Evolutionary conservation across 2,888 invertebrate species (phyloP).

Genomic region (Brenthis daphne): DNA sequence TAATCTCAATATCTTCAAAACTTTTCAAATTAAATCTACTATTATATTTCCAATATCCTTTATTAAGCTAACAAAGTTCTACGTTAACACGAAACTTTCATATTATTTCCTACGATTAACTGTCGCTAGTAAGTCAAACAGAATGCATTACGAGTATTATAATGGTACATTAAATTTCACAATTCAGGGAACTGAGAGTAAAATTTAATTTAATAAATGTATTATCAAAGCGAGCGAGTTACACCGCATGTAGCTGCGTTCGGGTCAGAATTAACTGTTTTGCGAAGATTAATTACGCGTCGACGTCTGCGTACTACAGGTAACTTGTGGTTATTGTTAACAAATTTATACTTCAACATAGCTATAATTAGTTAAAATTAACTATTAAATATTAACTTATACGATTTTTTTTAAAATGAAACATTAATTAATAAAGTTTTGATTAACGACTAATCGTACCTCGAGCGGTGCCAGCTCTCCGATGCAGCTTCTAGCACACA

Average conservation of each 20-base stretch:
- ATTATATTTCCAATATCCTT: too few species aligned
- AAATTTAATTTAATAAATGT: slow-evolving; percentile 10
- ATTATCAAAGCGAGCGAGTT: slow-evolving; percentile 6
- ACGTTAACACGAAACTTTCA: too few species aligned
- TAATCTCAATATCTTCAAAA: too few species aligned
- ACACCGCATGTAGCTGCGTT: neutral
- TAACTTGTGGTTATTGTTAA: neutral
- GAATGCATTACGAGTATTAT: too few species aligned
- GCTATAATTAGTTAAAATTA: neutral
- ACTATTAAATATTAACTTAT: too few species aligned
- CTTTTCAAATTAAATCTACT: too few species aligned
- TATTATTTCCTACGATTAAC: too few species aligned
- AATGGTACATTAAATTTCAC: neutral
- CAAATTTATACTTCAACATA: neutral
- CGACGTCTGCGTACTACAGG: neutral
- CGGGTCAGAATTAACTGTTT: slow-evolving; percentile 9
- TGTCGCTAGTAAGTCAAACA: too few species aligned
- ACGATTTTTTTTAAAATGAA: too few species aligned
- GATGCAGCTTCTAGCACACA: slow-evolving; percentile 59
- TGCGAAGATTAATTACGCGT: slow-evolving; percentile 1
- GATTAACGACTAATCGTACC: slow-evolving; percentile 45
- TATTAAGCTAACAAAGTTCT: too few species aligned
- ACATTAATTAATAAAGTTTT: too few species aligned
- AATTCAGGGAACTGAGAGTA: neutral
- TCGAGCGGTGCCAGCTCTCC: slow-evolving; percentile 64